These are phyloP conservation scores for Mormyrus proboscirostris DNA, from an alignment of 2,797 vertebrate genomes.

Conservation along the genomic window DNA sequence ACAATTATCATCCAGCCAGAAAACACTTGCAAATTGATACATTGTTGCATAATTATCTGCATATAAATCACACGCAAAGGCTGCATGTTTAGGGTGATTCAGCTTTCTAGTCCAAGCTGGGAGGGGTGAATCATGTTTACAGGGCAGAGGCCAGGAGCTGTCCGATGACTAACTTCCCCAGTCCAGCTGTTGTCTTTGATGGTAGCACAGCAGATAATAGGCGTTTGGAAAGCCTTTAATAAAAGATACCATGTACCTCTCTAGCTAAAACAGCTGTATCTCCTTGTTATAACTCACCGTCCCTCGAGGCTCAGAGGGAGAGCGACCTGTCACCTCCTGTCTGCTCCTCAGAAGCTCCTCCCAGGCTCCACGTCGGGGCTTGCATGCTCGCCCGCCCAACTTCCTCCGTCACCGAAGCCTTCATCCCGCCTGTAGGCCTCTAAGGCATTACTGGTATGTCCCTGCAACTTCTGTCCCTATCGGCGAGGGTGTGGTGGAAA, in stretches of 20 bases:
- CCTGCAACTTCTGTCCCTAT: not conserved
- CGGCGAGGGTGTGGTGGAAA: not conserved
- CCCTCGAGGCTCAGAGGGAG: not conserved
- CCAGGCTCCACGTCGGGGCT: not conserved
- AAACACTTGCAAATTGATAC: not conserved
- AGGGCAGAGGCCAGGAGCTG: not conserved
- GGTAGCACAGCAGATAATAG: not conserved
- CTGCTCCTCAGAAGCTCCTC: not conserved
- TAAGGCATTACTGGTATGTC: not conserved
- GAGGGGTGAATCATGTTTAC: not conserved
- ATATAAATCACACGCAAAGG: not conserved
- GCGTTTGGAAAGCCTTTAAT: not conserved
- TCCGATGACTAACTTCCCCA: not conserved
- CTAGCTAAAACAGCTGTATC: not conserved
- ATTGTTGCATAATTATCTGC: not conserved
- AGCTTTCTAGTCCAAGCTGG: not conserved
- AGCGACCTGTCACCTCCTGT: not conserved
- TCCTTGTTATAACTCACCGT: not conserved
- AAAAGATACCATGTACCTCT: not conserved
- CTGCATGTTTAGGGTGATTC: not conserved
- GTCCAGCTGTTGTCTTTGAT: not conserved
- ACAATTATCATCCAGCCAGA: not conserved
- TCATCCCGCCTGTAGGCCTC: not conserved
- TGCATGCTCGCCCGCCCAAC: not conserved
- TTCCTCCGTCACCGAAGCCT: not conserved